phyloP scores from a whole-genome alignment of 2,797 vertebrate species.

The Limnodromus scolopaceus region DNA sequence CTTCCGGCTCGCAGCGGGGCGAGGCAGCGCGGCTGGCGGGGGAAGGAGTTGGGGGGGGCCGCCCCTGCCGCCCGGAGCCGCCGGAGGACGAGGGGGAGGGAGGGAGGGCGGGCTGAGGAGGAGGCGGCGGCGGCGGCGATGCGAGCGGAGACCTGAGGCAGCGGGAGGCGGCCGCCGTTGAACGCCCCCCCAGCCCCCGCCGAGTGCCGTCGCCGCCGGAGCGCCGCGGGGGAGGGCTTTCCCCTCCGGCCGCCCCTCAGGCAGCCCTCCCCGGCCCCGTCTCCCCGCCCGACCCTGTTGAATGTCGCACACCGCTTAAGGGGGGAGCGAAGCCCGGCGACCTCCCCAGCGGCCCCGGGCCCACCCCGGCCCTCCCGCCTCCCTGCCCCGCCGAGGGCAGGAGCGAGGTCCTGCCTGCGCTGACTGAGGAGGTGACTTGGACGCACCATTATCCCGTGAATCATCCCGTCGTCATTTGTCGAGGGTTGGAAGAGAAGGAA shows the following conservation, averaged over 20 bases:
- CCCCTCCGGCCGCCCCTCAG: neutral
- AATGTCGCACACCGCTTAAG: neutral
- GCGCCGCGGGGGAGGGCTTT: constrained; percentile 49
- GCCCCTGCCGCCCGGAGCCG: neutral
- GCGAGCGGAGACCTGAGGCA: constrained; percentile 12
- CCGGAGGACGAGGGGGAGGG: neutral
- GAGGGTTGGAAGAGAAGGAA: constrained; percentile 58
- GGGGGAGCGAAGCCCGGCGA: neutral
- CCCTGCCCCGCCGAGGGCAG: neutral
- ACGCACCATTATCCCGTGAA: constrained; percentile 75
- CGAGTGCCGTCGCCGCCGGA: constrained; percentile 22
- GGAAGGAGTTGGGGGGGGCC: neutral
- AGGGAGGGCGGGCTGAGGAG: neutral
- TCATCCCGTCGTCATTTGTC: constrained; percentile 74
- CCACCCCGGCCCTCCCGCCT: neutral
- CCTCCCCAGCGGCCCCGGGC: neutral
- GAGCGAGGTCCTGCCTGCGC: neutral
- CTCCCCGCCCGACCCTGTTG: neutral
- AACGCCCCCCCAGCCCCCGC: constrained; percentile 44
- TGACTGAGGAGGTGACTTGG: constrained; percentile 74
- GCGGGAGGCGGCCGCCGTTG: constrained; percentile 56
- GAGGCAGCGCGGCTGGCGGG: neutral
- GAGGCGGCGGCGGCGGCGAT: constrained; percentile 2
- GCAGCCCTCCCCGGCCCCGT: neutral
- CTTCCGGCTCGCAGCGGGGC: neutral